Evolutionary conservation across 2,113 vertebrate species (phyloP).

Genomic region (Chauna torquata): DNA sequence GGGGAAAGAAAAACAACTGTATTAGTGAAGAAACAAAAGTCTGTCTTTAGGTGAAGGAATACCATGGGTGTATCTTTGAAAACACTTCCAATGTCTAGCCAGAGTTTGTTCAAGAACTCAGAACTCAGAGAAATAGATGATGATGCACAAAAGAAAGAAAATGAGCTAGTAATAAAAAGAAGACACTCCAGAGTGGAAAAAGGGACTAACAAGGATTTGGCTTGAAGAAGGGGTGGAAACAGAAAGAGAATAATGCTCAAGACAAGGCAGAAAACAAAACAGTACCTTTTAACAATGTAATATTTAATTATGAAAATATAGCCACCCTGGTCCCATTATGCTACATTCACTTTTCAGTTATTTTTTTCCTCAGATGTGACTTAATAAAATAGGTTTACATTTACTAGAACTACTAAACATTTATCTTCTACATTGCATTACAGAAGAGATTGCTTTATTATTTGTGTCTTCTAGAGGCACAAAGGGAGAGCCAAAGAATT

Average conservation of each 20-base stretch:
- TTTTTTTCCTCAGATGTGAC: not conserved
- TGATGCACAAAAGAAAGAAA: not conserved
- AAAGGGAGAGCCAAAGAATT: not conserved
- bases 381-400: not conserved
- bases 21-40: not conserved
- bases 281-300: not conserved
- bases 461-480: not conserved
- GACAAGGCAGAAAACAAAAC: not conserved
- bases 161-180: not conserved
- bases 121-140: not conserved
- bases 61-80: not conserved
- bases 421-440: not conserved
- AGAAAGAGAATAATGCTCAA: not conserved
- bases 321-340: not conserved
- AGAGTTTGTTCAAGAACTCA: not conserved
- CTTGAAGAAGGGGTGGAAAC: not conserved
- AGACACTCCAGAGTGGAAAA: not conserved
- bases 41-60: not conserved
- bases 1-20: not conserved
- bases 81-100: not conserved
- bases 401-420: not conserved
- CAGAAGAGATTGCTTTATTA: not conserved
- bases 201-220: not conserved
- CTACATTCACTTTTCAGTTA: not conserved
- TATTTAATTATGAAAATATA: not conserved